Evolutionary conservation across 2,113 vertebrate species (phyloP).

Genomic region (Mastomys coucha): DNA sequence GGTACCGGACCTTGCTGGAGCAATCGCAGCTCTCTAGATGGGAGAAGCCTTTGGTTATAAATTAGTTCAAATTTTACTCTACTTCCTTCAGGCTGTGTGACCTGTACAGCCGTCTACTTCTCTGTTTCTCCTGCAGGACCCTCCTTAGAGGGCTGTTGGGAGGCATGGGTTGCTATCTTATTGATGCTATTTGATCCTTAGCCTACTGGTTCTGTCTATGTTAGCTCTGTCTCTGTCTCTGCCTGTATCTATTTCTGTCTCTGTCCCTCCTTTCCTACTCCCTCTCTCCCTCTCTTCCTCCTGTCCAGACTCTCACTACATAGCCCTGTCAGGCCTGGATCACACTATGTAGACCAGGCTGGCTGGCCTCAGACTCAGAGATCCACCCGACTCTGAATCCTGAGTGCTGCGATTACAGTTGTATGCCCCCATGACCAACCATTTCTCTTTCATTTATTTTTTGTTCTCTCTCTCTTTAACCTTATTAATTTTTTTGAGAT

Average conservation of each 20-base stretch:
- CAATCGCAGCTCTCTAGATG: rapidly evolving
- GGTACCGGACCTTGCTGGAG: conserved; percentile 7
- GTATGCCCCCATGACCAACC: background rate
- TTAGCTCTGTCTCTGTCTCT: too few species aligned
- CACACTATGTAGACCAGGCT: background rate
- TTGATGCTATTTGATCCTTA: background rate
- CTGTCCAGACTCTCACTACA: background rate
- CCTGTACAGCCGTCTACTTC: background rate
- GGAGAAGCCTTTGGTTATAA: background rate
- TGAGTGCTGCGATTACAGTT: background rate
- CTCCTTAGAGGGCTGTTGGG: background rate
- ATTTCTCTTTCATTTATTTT: background rate
- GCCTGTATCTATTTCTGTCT: too few species aligned
- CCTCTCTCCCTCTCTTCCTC: background rate
- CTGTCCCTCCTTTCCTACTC: background rate
- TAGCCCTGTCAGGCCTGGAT: background rate
- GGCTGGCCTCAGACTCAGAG: background rate
- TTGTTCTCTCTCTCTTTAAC: background rate
- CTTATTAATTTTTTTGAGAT: background rate
- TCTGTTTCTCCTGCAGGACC: background rate
- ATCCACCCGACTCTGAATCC: background rate
- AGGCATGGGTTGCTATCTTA: background rate
- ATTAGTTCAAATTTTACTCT: background rate
- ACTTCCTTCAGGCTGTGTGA: background rate
- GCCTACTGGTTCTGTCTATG: background rate